These are phyloP conservation scores for Manis javanica DNA, from an alignment of 2,797 vertebrate species.

Conservation along the genomic window DNA sequence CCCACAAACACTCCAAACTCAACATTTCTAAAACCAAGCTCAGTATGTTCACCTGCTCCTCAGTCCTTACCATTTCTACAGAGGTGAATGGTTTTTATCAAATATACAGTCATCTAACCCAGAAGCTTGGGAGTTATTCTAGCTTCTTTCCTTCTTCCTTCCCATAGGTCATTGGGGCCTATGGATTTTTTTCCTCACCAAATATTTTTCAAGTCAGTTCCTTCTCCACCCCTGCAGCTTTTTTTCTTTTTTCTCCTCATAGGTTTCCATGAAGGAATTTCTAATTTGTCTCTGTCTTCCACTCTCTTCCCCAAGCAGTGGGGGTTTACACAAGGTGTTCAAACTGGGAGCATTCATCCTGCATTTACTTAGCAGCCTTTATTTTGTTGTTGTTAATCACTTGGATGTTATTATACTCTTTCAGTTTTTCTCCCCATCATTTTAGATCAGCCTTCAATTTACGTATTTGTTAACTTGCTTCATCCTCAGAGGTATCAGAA, in stretches of 20 bases:
- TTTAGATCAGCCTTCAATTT: background rate
- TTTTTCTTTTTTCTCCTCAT: background rate
- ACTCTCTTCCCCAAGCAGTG: background rate
- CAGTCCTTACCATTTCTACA: background rate
- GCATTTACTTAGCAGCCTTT: background rate
- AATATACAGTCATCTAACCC: background rate
- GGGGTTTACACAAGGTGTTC: background rate
- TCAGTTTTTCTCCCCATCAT: background rate
- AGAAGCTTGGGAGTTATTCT: background rate
- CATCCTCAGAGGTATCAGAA: background rate
- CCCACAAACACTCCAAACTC: background rate
- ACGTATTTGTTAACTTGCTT: background rate
- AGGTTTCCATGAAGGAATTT: background rate
- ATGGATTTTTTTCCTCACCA: background rate
- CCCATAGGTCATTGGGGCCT: background rate
- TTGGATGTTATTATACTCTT: background rate
- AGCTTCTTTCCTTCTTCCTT: conserved; percentile 3
- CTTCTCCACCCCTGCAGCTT: background rate
- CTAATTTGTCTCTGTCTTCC: background rate
- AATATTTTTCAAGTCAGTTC: background rate
- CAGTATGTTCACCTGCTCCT: background rate
- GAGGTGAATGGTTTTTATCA: background rate
- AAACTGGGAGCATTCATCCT: background rate
- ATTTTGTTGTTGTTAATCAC: background rate
- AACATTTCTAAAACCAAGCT: background rate